These are phyloP conservation scores for Nilaparvata lugens DNA, from an alignment of 1,140 invertebrate genomes.

Conservation along the genomic window DNA sequence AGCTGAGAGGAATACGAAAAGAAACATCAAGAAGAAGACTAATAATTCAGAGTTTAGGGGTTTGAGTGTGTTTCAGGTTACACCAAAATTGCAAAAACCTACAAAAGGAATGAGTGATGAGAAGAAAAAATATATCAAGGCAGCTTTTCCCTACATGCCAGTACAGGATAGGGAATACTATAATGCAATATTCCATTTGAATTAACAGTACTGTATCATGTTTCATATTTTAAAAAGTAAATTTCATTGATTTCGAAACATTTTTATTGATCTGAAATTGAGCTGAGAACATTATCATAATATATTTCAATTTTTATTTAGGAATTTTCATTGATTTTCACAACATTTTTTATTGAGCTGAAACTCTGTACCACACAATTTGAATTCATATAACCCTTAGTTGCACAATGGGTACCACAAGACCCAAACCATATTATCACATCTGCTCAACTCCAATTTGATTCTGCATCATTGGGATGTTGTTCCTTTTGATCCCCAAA, in stretches of 20 bases:
- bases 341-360: neutral
- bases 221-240: neutral
- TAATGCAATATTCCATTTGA: neutral
- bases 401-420: no score
- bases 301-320: neutral
- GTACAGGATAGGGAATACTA: neutral
- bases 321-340: neutral
- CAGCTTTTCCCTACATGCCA: conserved; percentile 6
- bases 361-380: neutral
- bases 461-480: no score
- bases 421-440: no score
- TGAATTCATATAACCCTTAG: no score
- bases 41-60: neutral
- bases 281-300: neutral
- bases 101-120: neutral
- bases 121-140: neutral
- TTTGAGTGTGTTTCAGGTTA: neutral
- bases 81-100: neutral
- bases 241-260: neutral
- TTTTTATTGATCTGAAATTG: neutral
- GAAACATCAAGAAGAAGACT: neutral
- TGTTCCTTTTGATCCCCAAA: no score
- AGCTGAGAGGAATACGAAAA: neutral
- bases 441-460: no score
- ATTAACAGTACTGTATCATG: neutral